Evolutionary conservation across 1,140 invertebrate species (phyloP).

Genomic region (Hestina assimilis): DNA sequence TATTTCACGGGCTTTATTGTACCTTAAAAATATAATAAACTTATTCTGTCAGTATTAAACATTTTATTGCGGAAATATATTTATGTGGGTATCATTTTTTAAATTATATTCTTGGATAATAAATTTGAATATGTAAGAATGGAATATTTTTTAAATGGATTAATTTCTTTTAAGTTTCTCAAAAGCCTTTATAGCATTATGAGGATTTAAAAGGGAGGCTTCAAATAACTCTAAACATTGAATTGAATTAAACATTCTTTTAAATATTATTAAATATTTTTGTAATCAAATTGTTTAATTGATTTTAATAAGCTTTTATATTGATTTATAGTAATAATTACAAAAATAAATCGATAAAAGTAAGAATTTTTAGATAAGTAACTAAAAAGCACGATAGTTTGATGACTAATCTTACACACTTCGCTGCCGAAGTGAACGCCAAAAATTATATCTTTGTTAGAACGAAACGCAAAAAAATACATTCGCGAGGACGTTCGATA

Average conservation of each 20-base stretch:
- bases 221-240: too few species aligned
- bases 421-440: constrained; percentile 10
- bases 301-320: too few species aligned
- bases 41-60: constrained; percentile 10
- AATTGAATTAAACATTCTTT: too few species aligned
- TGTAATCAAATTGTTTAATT: too few species aligned
- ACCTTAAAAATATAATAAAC: constrained; percentile 19
- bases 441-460: constrained; percentile 23
- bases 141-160: background rate
- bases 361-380: background rate
- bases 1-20: constrained; percentile 19
- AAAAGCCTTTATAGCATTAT: too few species aligned
- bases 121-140: background rate
- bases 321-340: too few species aligned
- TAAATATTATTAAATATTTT: too few species aligned
- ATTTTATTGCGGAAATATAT: constrained; percentile 16
- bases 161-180: too few species aligned
- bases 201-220: too few species aligned
- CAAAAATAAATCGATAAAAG: too few species aligned
- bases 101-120: background rate
- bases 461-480: constrained; percentile 25
- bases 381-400: background rate
- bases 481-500: constrained; percentile 20
- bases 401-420: constrained; percentile 11
- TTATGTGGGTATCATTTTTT: background rate